Evolutionary conservation across 2,797 vertebrate genomes (phyloP).

Genomic region (Cephalopachus bancanus): DNA sequence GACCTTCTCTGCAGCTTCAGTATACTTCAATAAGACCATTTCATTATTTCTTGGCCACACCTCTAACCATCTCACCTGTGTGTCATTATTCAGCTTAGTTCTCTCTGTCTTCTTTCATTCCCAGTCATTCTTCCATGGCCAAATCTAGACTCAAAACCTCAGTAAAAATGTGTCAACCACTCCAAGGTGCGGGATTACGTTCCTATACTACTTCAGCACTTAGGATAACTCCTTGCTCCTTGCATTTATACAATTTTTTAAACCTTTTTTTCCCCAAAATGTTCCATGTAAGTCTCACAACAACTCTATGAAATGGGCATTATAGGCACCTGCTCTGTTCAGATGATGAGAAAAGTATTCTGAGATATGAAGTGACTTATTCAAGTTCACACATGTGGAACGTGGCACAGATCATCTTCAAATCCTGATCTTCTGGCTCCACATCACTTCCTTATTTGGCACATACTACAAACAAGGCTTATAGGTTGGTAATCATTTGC

Average conservation of each 20-base stretch:
- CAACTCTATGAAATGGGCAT: background rate
- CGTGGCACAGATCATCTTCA: background rate
- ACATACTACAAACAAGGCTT: background rate
- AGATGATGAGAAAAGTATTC: background rate
- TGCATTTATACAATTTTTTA: background rate
- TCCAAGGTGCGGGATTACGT: background rate
- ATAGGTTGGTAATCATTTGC: background rate
- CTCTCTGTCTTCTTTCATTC: background rate
- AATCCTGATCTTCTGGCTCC: background rate
- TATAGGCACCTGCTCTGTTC: background rate
- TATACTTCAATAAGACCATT: background rate
- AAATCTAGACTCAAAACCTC: background rate
- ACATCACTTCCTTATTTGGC: background rate
- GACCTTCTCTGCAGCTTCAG: background rate
- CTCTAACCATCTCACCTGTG: background rate
- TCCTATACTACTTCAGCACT: background rate
- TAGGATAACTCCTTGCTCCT: background rate
- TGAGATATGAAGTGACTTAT: background rate
- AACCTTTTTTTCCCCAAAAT: background rate
- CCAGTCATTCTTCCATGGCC: background rate
- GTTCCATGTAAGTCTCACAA: background rate
- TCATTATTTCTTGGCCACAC: background rate
- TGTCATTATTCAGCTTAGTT: background rate
- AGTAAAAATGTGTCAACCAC: background rate
- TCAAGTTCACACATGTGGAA: background rate